Evolutionary conservation across 1,140 invertebrate genomes (phyloP), one percentile per base, ranked within the genome.

Genomic region (Oscheius sp.): DNA sequence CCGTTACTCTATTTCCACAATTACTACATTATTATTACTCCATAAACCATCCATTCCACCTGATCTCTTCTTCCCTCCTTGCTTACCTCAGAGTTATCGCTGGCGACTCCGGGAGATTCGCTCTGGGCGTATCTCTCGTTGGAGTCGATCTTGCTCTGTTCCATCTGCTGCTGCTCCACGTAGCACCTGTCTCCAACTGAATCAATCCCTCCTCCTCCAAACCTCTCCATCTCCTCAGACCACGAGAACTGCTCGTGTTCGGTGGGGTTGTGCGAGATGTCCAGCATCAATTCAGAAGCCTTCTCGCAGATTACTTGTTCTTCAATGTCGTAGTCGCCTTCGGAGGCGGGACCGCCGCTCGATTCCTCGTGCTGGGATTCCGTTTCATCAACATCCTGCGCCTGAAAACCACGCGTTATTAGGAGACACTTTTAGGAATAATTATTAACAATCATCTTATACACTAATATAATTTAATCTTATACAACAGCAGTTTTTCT

Each of bases 221-320:
- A n/a, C n/a, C n/a, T n/a, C 28, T 55, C 49, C 49, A 55, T 55
- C 23, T 55, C 49, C 23, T 55, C 23, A 7, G 49, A 55, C 49
- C 49, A 55, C 7, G 49, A 55, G 49, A 55, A 55, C 49, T 55
- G 49, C 23, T 55, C 49, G 49, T 55, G 49, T 7, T 55, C 49
- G 7, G 28, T 26, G 4, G 49, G 49, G 28, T 55, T 55, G 23
- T 55, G 49, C 7, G 49, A 55, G 28, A 55, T 55, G 23, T 55
- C 49, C 49, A 55, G 23, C 49, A 55, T 7, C 49, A 55, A 23
- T 23, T 55, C 49, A 7, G 38, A 42, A 4, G 49, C 28, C 23
- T 55, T 55, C 23, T 7, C 23, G 49, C 23, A 13, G 15, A 55
- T 55, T 13, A 55, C 49, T 26, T 55, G 49, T 23, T 55, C 49